Evolutionary conservation across 2,797 vertebrate species (phyloP).

Genomic region (Cheracebus regulus): DNA sequence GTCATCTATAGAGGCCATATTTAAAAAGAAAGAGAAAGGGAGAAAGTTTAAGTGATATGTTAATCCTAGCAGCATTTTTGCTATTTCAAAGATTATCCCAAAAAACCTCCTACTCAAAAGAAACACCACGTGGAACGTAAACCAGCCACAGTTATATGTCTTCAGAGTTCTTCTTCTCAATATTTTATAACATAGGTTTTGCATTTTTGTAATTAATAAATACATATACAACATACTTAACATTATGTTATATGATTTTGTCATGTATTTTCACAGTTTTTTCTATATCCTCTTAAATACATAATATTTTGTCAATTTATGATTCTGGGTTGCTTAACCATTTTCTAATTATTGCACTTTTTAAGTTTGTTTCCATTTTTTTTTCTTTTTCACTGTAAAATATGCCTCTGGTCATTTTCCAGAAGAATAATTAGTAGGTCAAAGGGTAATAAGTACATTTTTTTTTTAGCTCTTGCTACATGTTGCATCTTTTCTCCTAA

Average conservation of each 20-base stretch:
- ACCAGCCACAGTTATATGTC: not conserved
- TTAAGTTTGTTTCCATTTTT: not conserved
- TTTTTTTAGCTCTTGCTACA: not conserved
- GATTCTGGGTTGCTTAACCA: not conserved
- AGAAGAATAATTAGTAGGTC: not conserved
- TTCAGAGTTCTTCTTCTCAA: not conserved
- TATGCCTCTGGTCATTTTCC: not conserved
- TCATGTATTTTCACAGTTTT: not conserved
- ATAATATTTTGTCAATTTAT: conserved; percentile 36
- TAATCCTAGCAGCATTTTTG: not conserved
- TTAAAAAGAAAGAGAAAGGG: not conserved
- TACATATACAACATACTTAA: not conserved
- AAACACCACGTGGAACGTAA: not conserved
- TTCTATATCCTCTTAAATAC: not conserved
- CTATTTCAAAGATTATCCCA: not conserved
- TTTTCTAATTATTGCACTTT: not conserved
- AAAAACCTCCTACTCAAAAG: not conserved
- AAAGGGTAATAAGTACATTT: not conserved
- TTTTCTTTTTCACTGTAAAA: not conserved
- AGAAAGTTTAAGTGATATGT: not conserved
- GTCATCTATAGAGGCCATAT: not conserved
- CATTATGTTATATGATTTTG: conserved; percentile 8
- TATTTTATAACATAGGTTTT: not conserved
- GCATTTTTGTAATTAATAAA: not conserved
- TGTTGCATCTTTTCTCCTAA: not conserved